These are phyloP conservation scores for Selene dorsalis DNA, from an alignment of 2,797 vertebrate species.

Conservation along the genomic window DNA sequence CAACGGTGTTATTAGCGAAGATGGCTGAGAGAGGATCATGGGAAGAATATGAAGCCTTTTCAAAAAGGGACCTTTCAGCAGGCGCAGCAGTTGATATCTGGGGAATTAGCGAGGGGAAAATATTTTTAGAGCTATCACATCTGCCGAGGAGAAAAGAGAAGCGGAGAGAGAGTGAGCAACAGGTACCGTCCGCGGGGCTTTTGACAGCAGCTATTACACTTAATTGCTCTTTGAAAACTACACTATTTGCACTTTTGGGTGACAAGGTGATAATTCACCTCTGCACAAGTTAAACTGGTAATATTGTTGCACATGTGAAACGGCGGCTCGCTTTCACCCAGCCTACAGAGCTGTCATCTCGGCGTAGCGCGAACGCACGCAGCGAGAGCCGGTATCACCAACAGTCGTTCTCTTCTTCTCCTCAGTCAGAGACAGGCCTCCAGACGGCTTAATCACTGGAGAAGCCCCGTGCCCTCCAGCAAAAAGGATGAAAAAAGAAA, in stretches of 20 bases:
- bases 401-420: slow-evolving; percentile 72
- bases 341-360: slow-evolving; percentile 76
- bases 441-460: slow-evolving; percentile 78
- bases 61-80: slow-evolving; percentile 78
- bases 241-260: slow-evolving; percentile 91
- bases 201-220: slow-evolving; percentile 94
- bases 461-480: slow-evolving; percentile 73
- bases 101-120: slow-evolving; percentile 79
- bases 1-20: slow-evolving; percentile 68
- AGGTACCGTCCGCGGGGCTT: slow-evolving; percentile 88
- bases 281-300: slow-evolving; percentile 90
- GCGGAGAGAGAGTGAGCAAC: slow-evolving; percentile 72
- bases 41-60: slow-evolving; percentile 71
- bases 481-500: slow-evolving; percentile 65
- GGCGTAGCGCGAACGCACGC: slow-evolving; percentile 38
- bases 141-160: slow-evolving; percentile 75
- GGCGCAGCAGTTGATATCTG: slow-evolving; percentile 73
- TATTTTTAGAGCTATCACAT: slow-evolving; percentile 85
- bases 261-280: slow-evolving; percentile 97
- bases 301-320: slow-evolving; percentile 87
- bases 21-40: slow-evolving; percentile 50
- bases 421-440: slow-evolving; percentile 68
- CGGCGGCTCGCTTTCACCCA: slow-evolving; percentile 82
- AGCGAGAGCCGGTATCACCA: slow-evolving; percentile 66
- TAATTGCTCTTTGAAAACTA: slow-evolving; percentile 92